Base-by-base conservation (phyloP, 92 coral and sea anemone species). In the Paramuricea clavata region DNA sequence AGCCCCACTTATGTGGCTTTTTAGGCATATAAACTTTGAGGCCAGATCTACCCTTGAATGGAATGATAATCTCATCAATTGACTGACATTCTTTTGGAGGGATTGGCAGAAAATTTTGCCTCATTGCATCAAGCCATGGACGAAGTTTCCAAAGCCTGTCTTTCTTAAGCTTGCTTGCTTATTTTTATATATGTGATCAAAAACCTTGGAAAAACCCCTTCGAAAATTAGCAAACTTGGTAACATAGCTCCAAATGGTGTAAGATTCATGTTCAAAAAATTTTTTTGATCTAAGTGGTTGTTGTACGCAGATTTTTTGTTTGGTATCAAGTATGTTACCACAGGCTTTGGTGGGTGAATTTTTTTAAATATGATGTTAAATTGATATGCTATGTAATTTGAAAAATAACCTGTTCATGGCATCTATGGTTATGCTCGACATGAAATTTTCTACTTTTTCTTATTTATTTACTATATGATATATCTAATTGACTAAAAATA, bases 1-100 rank as follows among this genome's bases (percentile, higher is more conserved):
- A 74, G 22, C 80, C 80, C 80, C 80, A 74, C 27, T 74, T 74
- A 25, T 44, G 49, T 34, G 80, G 80, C 57, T 74, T 74, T 41
- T 74, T 74, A 30, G 57, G 49, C 80, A 74, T 42, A 41, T 74
- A 74, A 34, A 74, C 80, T 41, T 74, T 72, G 26, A 72, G 57
- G 59, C 80, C 36, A 19, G 49, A 52, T n/a, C 56, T 44, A 12
- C 80, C 80, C 21, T 74, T 74, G 80, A 74, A 74, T 41, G 80
- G 80, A 23, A 74, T 23, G 22, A 74, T 74, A 23, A 41, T 44
- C 30, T 74, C 80, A 74, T 74, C 80, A 74, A 74, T 22, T 5
- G 54, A 44, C 21, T 52, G 57, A 16, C 27, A 44, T 74, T 74
- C 80, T 11, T 52, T 74, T 5, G 49, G 80, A 6, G 80, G 56